These are phyloP conservation scores for Phyllotreta striolata DNA, from an alignment of 2,888 invertebrate genomes.

Conservation along the genomic window DNA sequence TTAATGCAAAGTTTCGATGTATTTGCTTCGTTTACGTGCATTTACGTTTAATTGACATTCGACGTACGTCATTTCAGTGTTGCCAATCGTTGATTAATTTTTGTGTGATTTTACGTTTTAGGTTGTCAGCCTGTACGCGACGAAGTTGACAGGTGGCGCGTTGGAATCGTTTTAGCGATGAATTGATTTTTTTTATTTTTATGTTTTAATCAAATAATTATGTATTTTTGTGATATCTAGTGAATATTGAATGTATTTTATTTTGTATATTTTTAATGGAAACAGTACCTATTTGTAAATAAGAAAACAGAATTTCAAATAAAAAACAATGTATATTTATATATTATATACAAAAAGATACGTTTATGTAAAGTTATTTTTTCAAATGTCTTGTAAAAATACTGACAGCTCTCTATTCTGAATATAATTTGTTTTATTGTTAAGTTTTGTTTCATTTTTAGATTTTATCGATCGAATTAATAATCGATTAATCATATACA, in stretches of 20 bases:
- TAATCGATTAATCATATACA: too few species aligned
- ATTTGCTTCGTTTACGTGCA: too few species aligned
- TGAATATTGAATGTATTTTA: conserved; percentile 34
- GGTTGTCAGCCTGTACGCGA: conserved; percentile 84
- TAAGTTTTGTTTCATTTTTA: not conserved
- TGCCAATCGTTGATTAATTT: conserved; percentile 13
- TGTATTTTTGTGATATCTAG: conserved; percentile 36
- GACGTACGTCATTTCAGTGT: too few species aligned
- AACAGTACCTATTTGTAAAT: conserved; percentile 23
- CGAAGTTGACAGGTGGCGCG: conserved; percentile 80
- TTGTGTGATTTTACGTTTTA: conserved; percentile 62
- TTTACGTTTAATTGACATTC: too few species aligned
- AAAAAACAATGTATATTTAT: conserved; percentile 23
- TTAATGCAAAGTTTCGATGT: too few species aligned
- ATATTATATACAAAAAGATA: conserved; percentile 4
- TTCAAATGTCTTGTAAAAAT: conserved; percentile 17
- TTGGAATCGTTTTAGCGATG: conserved; percentile 60
- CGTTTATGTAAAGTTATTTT: too few species aligned
- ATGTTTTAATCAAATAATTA: conserved; percentile 17
- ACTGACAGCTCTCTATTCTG: conserved; percentile 33
- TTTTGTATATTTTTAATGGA: conserved; percentile 14
- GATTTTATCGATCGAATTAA: not conserved
- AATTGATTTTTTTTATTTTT: conserved; percentile 8
- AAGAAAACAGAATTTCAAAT: not conserved
- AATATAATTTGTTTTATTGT: conserved; percentile 29